These are phyloP conservation scores for Lymantria monacha DNA, from an alignment of 2,888 invertebrate genomes.

Conservation along the genomic window DNA sequence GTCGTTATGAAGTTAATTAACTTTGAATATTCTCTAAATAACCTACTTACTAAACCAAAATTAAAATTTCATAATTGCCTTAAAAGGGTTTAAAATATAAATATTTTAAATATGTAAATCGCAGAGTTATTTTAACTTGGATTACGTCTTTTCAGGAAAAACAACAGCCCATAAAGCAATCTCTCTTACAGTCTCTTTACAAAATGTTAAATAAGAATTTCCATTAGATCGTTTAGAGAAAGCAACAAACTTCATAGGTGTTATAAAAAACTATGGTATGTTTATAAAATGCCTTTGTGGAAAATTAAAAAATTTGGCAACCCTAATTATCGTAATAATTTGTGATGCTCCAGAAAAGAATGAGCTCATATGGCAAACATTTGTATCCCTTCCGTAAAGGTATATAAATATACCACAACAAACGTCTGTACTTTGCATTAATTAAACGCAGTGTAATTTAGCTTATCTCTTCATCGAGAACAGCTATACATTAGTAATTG, in stretches of 20 bases:
- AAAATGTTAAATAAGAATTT: too few species aligned
- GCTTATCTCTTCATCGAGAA: conserved; percentile 6
- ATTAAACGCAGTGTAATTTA: conserved; percentile 2
- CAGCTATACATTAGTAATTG: conserved; percentile 10
- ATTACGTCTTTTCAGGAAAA: too few species aligned
- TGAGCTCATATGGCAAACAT: background rate
- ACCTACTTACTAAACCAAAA: too few species aligned
- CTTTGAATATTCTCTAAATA: too few species aligned
- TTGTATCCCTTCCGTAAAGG: background rate
- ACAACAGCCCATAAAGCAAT: too few species aligned
- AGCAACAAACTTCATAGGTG: background rate
- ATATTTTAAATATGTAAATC: too few species aligned
- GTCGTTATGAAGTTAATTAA: too few species aligned
- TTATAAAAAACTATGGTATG: background rate
- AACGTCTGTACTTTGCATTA: background rate
- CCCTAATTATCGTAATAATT: background rate
- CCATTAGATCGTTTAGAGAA: background rate
- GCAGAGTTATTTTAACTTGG: too few species aligned
- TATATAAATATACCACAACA: background rate
- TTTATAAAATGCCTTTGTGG: background rate
- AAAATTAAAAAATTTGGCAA: background rate
- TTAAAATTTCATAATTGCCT: too few species aligned
- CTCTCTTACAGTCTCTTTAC: too few species aligned
- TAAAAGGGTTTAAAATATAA: too few species aligned
- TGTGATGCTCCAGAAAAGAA: background rate